A percentile compares a stretch with the other conserved stretches of the same genome.
Conservation (phyloP, 2,113 vertebrate species). For the Delphinapterus leucas region DNA sequence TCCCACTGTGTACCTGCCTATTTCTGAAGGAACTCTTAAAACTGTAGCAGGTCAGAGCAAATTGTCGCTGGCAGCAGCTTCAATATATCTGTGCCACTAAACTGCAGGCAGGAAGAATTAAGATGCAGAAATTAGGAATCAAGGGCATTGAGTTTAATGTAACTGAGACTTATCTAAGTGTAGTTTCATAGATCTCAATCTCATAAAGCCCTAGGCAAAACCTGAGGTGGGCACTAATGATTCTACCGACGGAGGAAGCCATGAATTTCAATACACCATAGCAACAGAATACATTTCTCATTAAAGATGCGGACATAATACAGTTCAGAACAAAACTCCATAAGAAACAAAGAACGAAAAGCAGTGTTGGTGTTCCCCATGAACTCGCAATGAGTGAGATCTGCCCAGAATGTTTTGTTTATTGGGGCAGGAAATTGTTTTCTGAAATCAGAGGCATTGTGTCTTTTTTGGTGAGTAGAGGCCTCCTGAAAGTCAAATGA, state of each 20-base stretch:
- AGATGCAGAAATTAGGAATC: conserved; percentile 62
- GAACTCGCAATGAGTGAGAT: conserved; percentile 35
- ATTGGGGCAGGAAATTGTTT: conserved; percentile 60
- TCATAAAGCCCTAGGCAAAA: background rate
- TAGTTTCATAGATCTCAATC: background rate
- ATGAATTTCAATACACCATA: conserved; percentile 36
- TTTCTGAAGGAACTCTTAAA: conserved; percentile 56
- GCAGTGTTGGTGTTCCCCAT: background rate
- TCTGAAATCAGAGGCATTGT: background rate
- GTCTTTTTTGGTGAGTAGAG: background rate
- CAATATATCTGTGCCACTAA: conserved; percentile 44
- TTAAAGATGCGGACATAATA: conserved; percentile 43
- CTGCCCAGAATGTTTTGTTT: conserved; percentile 46
- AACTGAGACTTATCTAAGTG: conserved; percentile 50
- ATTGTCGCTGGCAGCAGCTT: conserved; percentile 55
- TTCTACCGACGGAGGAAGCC: conserved; percentile 1
- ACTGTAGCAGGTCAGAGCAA: conserved; percentile 9
- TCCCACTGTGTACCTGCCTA: background rate
- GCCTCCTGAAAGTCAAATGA: conserved; percentile 34
- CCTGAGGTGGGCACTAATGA: background rate
- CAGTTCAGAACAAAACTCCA: conserved; percentile 34
- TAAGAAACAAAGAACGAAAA: conserved; percentile 10
- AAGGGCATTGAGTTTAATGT: conserved; percentile 19
- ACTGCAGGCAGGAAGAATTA: conserved; percentile 28
- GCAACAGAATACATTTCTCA: conserved; percentile 56